Percentiles rank a stretch among this genome's conserved stretches.
phyloP scores from a whole-genome alignment of 2,113 vertebrate genomes.

The Psittacara wagleri region DNA sequence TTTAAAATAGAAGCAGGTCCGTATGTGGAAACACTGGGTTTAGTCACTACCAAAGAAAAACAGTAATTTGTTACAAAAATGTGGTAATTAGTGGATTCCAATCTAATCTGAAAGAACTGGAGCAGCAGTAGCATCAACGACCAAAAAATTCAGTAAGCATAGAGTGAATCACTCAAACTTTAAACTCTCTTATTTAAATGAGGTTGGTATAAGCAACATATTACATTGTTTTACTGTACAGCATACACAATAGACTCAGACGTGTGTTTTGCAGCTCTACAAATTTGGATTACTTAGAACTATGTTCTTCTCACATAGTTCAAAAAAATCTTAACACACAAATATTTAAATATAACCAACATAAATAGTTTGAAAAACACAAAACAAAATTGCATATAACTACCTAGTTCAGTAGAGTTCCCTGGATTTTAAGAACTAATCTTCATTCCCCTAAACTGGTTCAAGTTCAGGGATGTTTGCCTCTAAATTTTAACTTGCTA shows the following conservation, averaged over 20 bases:
- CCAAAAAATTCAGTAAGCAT: neutral
- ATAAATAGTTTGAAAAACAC: neutral
- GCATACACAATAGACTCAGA: neutral
- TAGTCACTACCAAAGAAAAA: neutral
- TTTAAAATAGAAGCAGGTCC: neutral
- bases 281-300: neutral
- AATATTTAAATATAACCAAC: neutral
- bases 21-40: neutral
- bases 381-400: neutral
- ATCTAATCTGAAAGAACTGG: neutral
- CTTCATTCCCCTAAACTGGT: neutral
- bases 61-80: neutral
- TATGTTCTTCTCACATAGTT: neutral
- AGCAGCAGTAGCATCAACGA: neutral
- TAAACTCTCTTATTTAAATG: neutral
- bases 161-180: neutral
- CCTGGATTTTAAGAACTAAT: neutral
- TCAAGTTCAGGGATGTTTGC: neutral
- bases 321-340: neutral
- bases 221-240: neutral
- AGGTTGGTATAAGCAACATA: neutral
- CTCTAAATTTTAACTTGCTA: neutral
- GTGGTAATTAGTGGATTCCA: neutral
- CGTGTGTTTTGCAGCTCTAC: neutral
- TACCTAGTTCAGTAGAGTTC: neutral